A percentile compares a stretch with the other conserved stretches of the same genome.
Conservation (phyloP, 2,888 invertebrate genomes). For the Tinea pellionella region DNA sequence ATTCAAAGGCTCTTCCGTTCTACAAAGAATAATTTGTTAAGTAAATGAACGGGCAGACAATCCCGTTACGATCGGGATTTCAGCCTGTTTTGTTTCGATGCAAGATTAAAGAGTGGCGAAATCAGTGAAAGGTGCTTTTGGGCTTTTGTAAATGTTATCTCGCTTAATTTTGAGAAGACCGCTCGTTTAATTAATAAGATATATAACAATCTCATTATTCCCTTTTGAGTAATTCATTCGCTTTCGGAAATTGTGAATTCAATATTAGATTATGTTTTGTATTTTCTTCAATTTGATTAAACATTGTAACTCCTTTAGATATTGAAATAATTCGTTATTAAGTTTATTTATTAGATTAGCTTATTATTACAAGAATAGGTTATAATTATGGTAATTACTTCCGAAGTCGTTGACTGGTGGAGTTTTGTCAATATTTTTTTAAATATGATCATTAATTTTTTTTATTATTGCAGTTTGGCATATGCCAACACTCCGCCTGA, state of each 20-base stretch:
- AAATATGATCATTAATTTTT: no score
- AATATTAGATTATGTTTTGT: slow-evolving; percentile 1
- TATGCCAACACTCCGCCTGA: no score
- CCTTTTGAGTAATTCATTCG: slow-evolving; percentile 34
- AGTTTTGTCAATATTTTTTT: no score
- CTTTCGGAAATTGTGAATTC: background rate
- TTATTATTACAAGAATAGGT: no score
- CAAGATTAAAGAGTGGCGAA: slow-evolving; percentile 63
- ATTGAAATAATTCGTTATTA: no score
- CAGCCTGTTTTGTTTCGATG: slow-evolving; percentile 56
- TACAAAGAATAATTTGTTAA: slow-evolving; percentile 70
- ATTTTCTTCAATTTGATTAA: background rate
- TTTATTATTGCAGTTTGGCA: no score
- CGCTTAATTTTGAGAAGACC: slow-evolving; percentile 44
- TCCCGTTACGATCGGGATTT: slow-evolving; percentile 52
- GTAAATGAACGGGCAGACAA: slow-evolving; percentile 67
- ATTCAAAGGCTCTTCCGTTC: slow-evolving; percentile 68
- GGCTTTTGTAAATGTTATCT: slow-evolving; percentile 57
- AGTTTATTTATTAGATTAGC: no score
- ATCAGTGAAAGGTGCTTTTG: slow-evolving; percentile 43
- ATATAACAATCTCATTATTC: slow-evolving; percentile 51
- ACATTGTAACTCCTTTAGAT: background rate
- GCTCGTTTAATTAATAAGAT: slow-evolving; percentile 41
- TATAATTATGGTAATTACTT: no score
- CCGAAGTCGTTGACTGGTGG: no score